Conservation (phyloP, 2,113 vertebrate species). For the Cynopterus brachyotis region DNA sequence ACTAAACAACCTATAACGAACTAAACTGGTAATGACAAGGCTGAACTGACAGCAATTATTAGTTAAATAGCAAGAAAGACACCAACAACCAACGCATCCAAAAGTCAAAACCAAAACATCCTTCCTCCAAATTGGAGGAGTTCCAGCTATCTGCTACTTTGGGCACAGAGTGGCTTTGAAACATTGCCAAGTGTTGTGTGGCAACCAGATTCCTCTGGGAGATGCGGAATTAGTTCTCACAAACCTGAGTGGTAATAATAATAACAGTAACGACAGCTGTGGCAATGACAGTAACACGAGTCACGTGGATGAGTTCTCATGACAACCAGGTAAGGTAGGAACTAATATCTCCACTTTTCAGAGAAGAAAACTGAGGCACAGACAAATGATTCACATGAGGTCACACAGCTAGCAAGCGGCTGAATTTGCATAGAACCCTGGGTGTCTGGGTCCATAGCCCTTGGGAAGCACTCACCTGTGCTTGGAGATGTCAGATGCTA, state of each 20-base stretch:
- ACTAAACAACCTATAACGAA: constrained; percentile 64
- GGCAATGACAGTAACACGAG: fast-evolving
- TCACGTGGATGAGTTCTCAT: background rate
- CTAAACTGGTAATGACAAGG: constrained; percentile 68
- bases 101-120: constrained; percentile 54
- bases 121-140: constrained; percentile 38
- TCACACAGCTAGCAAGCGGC: background rate
- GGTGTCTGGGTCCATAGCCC: background rate
- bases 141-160: constrained; percentile 43
- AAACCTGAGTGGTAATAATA: background rate
- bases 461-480: background rate
- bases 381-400: background rate
- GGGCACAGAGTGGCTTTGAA: constrained; percentile 22
- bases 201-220: background rate
- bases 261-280: background rate
- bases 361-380: background rate
- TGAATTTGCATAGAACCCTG: background rate
- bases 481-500: background rate
- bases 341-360: background rate
- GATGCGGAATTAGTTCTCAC: background rate
- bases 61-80: constrained; percentile 51
- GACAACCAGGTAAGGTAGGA: background rate
- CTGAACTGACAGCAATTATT: constrained; percentile 60
- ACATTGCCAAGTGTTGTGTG: constrained; percentile 26
- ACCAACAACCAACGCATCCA: constrained; percentile 21